Percentiles rank a stretch among this genome's conserved stretches.
Conservation (phyloP, 2,888 invertebrate genomes). For the Rhagophthalmus giganteus region DNA sequence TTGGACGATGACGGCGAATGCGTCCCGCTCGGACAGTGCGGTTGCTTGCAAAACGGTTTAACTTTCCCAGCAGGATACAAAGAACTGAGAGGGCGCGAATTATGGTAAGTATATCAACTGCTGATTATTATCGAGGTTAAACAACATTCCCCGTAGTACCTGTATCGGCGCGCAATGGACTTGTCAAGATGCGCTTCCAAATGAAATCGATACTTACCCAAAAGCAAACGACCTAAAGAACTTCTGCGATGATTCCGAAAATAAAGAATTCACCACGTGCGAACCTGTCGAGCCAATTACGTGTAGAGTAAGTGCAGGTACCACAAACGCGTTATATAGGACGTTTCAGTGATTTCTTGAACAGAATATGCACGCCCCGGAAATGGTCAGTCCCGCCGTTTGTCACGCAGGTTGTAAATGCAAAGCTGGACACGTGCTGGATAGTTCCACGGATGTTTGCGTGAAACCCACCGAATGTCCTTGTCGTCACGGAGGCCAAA, state of each 20-base stretch:
- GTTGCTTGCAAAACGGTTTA: slow-evolving; percentile 73
- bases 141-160: slow-evolving; percentile 55
- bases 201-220: slow-evolving; percentile 67
- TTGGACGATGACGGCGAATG: slow-evolving; percentile 66
- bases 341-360: slow-evolving; percentile 11
- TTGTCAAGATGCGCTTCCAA: slow-evolving; percentile 66
- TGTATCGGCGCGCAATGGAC: slow-evolving; percentile 73
- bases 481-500: slow-evolving; percentile 85
- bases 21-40: too few species aligned
- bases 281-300: slow-evolving; percentile 75
- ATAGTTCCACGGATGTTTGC: slow-evolving; percentile 66
- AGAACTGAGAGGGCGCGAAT: slow-evolving; percentile 72
- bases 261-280: slow-evolving; percentile 78
- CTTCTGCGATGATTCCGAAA: slow-evolving; percentile 66
- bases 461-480: slow-evolving; percentile 75
- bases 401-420: slow-evolving; percentile 82
- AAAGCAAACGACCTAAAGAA: slow-evolving; percentile 65
- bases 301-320: slow-evolving; percentile 74
- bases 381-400: slow-evolving; percentile 60
- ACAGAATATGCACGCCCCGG: slow-evolving; percentile 77
- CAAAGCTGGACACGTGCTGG: slow-evolving; percentile 72
- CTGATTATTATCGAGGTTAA: slow-evolving; percentile 15
- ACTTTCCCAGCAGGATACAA: slow-evolving; percentile 76
- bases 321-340: too few species aligned
- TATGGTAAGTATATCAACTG: slow-evolving; percentile 68